Base-by-base conservation (phyloP, 2,888 invertebrate genomes). In the Drosophila pegasa region DNA sequence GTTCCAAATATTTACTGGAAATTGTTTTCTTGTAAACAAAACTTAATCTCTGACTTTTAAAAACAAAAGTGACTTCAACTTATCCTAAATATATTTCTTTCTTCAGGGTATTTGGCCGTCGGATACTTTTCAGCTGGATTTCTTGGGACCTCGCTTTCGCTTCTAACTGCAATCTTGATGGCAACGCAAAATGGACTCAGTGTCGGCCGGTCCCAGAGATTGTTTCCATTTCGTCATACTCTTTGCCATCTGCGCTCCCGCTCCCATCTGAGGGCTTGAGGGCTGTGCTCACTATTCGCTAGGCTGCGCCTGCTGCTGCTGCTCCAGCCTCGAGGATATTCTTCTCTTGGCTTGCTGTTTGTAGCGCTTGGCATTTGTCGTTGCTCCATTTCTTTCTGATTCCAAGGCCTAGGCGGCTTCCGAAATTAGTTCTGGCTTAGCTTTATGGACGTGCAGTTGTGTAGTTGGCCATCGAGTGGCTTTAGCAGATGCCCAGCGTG, bases 401-500 rank as follows among this genome's bases (percentile, higher is more conserved):
- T 20, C 56, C 35, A 55, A 35, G 27, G 73, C 73, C 73, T 66
- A 63, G 61, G 51, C 51, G 75, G 72, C 80, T 80, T 75, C 70
- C 52, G 50, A 80, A 82, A 82, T 80, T 82, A 80, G 80, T 65
- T 75, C 70, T 41, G 65, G 75, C 78, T 80, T 80, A 75, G 70
- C 64, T 63, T 60, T 66, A 67, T 77, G 45, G 62, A 56, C 69
- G 52, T 79, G 52, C 75, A 75, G 71, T 64, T 67, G 58, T 65
- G 65, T 73, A 56, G 47, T 31, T 38, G 51, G 14, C 52, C 31
- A 41, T 71, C 50, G 52, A 62, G 65, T 69, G 63, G 51, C 65
- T 71, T 43, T 65, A 33, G 54, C 60, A 56, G 67, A 63, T 68
- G 63, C 61, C 41, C 35, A 52, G 14, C 52, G 50, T 35, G 55